Conservation (phyloP, 2,113 vertebrate species). For the Rhodinocichla rosea region DNA sequence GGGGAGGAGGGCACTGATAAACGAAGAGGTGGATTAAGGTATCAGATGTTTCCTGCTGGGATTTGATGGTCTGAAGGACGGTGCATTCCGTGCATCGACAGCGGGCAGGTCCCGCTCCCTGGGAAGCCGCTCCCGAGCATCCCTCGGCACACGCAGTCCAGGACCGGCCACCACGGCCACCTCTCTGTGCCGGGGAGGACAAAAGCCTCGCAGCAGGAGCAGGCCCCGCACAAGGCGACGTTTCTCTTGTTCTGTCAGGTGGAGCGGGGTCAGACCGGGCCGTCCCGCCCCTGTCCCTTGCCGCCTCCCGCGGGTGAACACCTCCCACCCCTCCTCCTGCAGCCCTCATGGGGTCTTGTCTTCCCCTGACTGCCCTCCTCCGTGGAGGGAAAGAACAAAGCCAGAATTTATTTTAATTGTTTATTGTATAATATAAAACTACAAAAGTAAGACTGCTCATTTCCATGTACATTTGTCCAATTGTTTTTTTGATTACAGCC, state of each 20-base stretch:
- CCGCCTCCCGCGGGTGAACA: not conserved
- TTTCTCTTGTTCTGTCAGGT: not conserved
- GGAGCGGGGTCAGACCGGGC: fast-evolving
- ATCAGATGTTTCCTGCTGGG: not conserved
- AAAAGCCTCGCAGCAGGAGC: fast-evolving
- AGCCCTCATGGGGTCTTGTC: fast-evolving
- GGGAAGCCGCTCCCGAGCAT: not conserved
- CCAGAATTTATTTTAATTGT: slow-evolving; percentile 74
- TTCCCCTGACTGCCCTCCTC: too few species aligned
- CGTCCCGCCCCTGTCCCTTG: not conserved
- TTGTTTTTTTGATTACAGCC: slow-evolving; percentile 84
- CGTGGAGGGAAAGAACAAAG: not conserved
- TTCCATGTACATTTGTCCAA: slow-evolving; percentile 92
- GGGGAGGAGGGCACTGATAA: not conserved
- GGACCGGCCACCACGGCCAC: fast-evolving
- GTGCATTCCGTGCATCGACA: fast-evolving
- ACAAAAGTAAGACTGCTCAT: slow-evolving; percentile 99
- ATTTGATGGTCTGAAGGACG: not conserved
- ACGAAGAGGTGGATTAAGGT: not conserved
- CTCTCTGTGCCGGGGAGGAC: fast-evolving
- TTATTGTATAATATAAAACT: slow-evolving; percentile 99
- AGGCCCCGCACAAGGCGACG: fast-evolving
- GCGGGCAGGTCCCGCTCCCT: fast-evolving
- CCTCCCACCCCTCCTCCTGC: not conserved
- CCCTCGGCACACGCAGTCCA: fast-evolving